Evolutionary conservation across 2,888 invertebrate species (phyloP), one percentile per base, ranked within the genome.

Genomic region (Ophion obscuratus): DNA sequence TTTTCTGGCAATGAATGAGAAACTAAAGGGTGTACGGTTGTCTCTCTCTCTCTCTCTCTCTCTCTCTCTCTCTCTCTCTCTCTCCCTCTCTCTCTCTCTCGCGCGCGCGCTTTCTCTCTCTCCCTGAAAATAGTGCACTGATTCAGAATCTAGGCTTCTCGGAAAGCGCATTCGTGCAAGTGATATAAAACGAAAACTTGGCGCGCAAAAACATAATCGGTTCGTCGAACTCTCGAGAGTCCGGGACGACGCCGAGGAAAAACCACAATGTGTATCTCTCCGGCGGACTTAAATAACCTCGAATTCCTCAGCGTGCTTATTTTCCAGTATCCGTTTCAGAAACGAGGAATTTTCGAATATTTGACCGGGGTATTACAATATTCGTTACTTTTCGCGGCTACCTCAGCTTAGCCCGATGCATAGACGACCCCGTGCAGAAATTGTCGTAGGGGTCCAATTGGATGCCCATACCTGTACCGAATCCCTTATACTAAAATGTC

Each of bases 1-100:
- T 76, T 74, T 81, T 77, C 74, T 81, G 85, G 80, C 83, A 83
- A 83, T 86, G 83, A 83, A 86, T 86, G 83, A 83, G 86, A 77
- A 73, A 59, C 20, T 44, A 59, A 68, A 77, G 71, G 27, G 62
- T 61, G 53, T 24, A 62, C 40, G 68, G 67, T 62, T 57, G 44
- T 61, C 53, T 53, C 17, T 1, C 4, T 4, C 53, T 14, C 53
- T 2, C 14, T 5, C 53, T 53, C 53, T 53, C 53, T 53, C 53
- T 14, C 14, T 17, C 53, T 53, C 14, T 53, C 53, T 14, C 53
- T 53, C 53, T 53, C 14, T 53, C 53, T 53, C 53, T 53, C 47
- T 47, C 47, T 4, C 53, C 17, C 17, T 5, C 14, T 17, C 53
- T 14, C 53, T 14, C 14, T 5, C 53, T 53, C 53, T 53, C 47